Percentiles rank a stretch among this genome's conserved stretches.
Conservation (phyloP, 2,113 vertebrate genomes). For the Hassar affinis region DNA sequence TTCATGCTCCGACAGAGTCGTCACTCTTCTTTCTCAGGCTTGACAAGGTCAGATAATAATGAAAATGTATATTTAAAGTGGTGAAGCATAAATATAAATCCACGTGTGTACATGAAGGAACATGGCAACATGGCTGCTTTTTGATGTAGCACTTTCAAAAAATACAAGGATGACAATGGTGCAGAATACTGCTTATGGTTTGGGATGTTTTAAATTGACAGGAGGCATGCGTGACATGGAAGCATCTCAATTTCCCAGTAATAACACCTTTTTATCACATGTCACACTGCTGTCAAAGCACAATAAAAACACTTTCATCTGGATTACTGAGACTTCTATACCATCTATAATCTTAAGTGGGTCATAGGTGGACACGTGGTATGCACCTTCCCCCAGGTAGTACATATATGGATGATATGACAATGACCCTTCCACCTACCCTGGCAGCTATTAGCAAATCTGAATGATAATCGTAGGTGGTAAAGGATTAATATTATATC, state of each 20-base stretch:
- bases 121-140: background rate
- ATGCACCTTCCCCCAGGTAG: too few relatives aligned
- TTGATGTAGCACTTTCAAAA: background rate
- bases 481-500: too few relatives aligned
- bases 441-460: too few relatives aligned
- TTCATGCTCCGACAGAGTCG: background rate
- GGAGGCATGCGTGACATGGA: background rate
- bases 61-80: background rate
- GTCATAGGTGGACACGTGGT: too few relatives aligned
- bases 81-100: background rate
- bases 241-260: constrained; percentile 17
- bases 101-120: background rate
- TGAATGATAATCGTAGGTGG: too few relatives aligned
- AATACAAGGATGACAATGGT: background rate
- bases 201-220: constrained; percentile 7
- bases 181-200: background rate
- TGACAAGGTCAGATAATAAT: constrained; percentile 2
- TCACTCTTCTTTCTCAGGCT: background rate
- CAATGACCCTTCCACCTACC: too few relatives aligned
- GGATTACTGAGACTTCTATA: background rate
- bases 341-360: background rate
- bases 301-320: background rate
- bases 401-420: too few relatives aligned
- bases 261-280: constrained; percentile 4
- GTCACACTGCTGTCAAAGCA: constrained; percentile 17